Evolutionary conservation across 1,140 invertebrate species (phyloP), one percentile per base, ranked within the genome.

Genomic region (Microvelia longipes): DNA sequence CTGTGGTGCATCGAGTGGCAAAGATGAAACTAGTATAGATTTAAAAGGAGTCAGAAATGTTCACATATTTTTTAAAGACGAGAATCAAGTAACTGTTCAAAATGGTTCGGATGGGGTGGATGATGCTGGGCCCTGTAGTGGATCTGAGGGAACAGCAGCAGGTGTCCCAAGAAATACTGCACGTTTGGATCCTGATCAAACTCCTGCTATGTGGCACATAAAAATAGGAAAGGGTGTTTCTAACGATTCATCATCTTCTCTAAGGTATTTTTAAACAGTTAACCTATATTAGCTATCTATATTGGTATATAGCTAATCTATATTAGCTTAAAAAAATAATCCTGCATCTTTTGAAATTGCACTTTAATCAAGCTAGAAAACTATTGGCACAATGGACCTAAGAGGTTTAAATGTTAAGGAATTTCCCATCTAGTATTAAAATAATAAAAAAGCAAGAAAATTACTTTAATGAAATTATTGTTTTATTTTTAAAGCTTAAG

Each of bases 11-110:
- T 28, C n/a, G 2, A 66, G 27, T 14, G 67, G 68, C 60, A 73
- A 69, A 61, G 75, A 77, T 29, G 75, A 74, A 35, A 76, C 73
- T 65, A 75, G 73, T 68, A 75, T 77, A 61, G 76, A 76, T 73
- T 70, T 77, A 14, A 77, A 77, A 73, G 74, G 74, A 65, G 75
- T 77, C 19, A 71, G 76, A 13, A 77, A 77, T 68, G 68, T 77
- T 35, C 76, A 76, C 69, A 77, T 77, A 71, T 77, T 77, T 69
- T 77, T 77, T 29, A 76, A 76, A 69, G 75, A 76, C 70, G 76
- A 77, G 65, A 77, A 75, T 71, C 71, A 72, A 67, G 74, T 77
- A 5, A 65, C 73, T 29, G 74, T 76, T 67, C 75, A 76, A 67
- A 75, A 67, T 28, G 71, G 71, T 27, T 62, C 64, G 15, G 25